These are phyloP conservation scores for Grapholita molesta DNA, from an alignment of 1,140 invertebrate species.

Conservation along the genomic window DNA sequence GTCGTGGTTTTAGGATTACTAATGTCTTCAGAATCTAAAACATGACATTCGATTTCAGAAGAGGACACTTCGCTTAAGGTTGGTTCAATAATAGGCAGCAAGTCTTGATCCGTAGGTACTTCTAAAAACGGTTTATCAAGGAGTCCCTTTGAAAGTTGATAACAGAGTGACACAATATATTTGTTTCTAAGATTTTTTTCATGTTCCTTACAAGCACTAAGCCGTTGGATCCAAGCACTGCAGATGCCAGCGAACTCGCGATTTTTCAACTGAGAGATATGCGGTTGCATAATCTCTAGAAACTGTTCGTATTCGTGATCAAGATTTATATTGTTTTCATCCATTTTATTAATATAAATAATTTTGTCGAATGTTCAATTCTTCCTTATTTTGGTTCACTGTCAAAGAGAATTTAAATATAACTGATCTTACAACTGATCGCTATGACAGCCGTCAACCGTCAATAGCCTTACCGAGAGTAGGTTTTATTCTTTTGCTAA, in stretches of 20 bases:
- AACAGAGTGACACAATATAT: conserved; percentile 56
- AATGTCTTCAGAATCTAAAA: conserved; percentile 38
- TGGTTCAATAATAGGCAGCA: conserved; percentile 36
- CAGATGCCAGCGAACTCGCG: conserved; percentile 48
- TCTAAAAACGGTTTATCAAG: conserved; percentile 54
- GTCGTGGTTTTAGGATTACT: conserved; percentile 26
- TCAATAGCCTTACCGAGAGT: no score
- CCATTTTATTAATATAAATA: conserved; percentile 37
- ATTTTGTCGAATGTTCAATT: background rate
- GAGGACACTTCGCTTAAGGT: conserved; percentile 40
- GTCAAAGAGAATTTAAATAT: no score
- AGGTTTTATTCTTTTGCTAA: no score
- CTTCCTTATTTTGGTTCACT: background rate
- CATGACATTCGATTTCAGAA: conserved; percentile 48
- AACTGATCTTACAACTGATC: no score
- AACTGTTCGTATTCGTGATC: conserved; percentile 62
- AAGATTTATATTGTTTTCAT: conserved; percentile 39
- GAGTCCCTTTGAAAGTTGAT: conserved; percentile 53
- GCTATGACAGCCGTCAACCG: background rate
- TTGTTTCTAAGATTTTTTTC: conserved; percentile 60
- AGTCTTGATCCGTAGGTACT: conserved; percentile 29
- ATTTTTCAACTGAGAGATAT: conserved; percentile 47
- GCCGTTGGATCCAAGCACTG: conserved; percentile 57
- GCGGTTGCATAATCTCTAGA: conserved; percentile 56
- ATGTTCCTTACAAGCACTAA: conserved; percentile 43